Conservation (phyloP, 2,797 vertebrate species). For the Coccyzus lansbergi region DNA sequence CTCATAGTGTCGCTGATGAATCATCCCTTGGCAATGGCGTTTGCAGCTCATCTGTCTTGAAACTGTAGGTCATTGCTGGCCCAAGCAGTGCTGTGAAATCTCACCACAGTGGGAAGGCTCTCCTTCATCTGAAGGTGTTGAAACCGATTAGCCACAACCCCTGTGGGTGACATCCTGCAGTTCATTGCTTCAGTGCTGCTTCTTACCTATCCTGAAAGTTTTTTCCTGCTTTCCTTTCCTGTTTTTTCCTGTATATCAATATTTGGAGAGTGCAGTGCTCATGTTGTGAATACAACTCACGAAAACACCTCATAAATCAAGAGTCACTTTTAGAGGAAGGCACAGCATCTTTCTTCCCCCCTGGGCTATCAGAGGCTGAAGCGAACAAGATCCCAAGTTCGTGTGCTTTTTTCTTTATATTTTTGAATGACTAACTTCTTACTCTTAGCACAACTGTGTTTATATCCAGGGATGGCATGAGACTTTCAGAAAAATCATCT, state of each 20-base stretch:
- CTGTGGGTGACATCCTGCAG: background rate
- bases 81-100: background rate
- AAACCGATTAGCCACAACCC: fast-evolving
- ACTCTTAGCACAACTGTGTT: background rate
- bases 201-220: background rate
- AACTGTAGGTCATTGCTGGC: background rate
- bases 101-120: background rate
- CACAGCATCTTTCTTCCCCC: background rate
- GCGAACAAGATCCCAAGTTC: background rate
- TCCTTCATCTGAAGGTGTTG: background rate
- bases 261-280: background rate
- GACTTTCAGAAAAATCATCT: background rate
- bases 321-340: background rate
- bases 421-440: background rate
- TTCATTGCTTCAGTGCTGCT: background rate
- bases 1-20: fast-evolving
- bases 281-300: background rate
- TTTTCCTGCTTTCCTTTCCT: background rate
- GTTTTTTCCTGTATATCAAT: too few species aligned
- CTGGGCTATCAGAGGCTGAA: background rate
- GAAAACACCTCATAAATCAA: background rate
- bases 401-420: too few species aligned
- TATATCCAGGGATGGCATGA: background rate
- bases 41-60: background rate
- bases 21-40: background rate